These are phyloP conservation scores for Pycnonotus jocosus DNA, from an alignment of 2,113 vertebrate genomes.

Conservation along the genomic window DNA sequence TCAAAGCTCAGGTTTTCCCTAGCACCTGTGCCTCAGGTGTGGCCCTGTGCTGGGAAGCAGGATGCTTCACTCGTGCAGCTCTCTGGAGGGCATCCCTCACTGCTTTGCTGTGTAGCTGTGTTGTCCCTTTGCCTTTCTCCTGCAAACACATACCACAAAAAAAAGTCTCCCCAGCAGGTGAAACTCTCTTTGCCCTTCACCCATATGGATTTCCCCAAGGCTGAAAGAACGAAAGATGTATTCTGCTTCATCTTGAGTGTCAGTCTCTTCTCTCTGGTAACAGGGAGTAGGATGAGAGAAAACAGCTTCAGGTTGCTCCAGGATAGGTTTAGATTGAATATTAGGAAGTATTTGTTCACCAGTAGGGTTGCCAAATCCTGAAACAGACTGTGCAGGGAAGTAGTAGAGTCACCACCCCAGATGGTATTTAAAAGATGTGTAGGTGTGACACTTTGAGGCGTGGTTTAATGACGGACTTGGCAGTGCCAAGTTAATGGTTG, in stretches of 20 bases:
- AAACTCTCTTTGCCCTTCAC: background rate
- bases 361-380: background rate
- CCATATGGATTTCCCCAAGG: background rate
- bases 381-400: background rate
- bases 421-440: rapidly evolving
- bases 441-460: background rate
- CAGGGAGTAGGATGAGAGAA: background rate
- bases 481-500: rapidly evolving
- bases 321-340: background rate
- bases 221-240: background rate
- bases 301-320: background rate
- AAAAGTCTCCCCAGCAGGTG: no score
- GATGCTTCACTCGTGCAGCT: background rate
- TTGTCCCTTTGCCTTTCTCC: background rate
- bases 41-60: no score
- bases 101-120: background rate
- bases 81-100: rapidly evolving
- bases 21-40: background rate
- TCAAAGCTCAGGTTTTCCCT: background rate
- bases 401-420: background rate
- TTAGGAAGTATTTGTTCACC: background rate
- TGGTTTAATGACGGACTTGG: background rate
- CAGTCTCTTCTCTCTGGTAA: background rate
- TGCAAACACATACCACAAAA: background rate
- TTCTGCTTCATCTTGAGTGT: background rate